Evolutionary conservation across 2,113 vertebrate species (phyloP), one percentile per base, ranked within the genome.

Genomic region (Corvus cornix): DNA sequence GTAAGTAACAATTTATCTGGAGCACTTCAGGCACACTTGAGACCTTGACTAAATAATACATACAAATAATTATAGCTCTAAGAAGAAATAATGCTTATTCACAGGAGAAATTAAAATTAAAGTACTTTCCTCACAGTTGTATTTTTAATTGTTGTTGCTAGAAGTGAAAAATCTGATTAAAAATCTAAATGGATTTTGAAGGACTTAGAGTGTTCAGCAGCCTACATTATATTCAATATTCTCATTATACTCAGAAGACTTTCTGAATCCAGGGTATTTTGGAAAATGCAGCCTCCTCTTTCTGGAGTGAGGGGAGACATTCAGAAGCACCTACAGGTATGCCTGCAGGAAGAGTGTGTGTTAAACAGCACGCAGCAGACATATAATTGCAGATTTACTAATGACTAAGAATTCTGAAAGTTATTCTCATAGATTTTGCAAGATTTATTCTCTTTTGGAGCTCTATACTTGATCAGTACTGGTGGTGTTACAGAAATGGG

Each of bases 271-370:
- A 30, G 23, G 77, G 2, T 24, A 28, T 63, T 90, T 75, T 64
- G 37, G 52, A 76, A 86, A 88, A 64, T 19, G 2, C 7, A 9
- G 3, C 11, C 44, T 63, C 3, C 20, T 69, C 11, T 72, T 76
- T 68, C 44, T 80, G 30, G 6, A 59, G 18, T 67, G 15, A 64
- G 7, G 8, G 6, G 5, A 49, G 1, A 9, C 10, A 59, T 75
- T 87, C 43, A 79, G 48, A 79, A 63, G 8, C 9, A 88, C 16
- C 27, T 43, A 48, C 2, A 5, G 3, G 2, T 22, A 10, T n/a
- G 28, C 16, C 39, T 3, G 1, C n/a, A 80, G 8, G 8, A 76
- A 11, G 12, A 72, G 11, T 46, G 15, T 66, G 4, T 0, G 0
- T 22, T 31, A 63, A 68, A 73, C 20, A 51, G 11, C 16, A 19